These are phyloP conservation scores for Luidia sarsii DNA, from an alignment of 53 echinoderm and acorn worm species.

Conservation along the genomic window DNA sequence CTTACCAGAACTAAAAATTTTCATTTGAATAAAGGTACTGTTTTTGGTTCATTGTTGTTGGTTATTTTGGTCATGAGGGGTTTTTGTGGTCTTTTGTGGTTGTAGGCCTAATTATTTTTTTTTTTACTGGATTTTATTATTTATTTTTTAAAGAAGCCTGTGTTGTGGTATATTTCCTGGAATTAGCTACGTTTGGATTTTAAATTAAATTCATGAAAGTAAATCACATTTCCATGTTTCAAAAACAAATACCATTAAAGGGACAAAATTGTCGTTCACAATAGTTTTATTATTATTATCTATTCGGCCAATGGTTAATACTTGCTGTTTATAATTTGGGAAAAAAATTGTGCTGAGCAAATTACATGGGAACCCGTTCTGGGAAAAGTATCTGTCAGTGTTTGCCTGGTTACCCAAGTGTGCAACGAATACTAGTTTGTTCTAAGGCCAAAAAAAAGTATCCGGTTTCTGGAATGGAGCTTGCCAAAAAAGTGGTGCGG, in stretches of 20 bases:
- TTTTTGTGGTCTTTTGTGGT: no score
- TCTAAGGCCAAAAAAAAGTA: slow-evolving; percentile 7
- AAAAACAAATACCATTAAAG: slow-evolving; percentile 11
- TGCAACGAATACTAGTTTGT: slow-evolving; percentile 14
- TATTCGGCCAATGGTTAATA: not conserved
- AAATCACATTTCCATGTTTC: slow-evolving; percentile 3
- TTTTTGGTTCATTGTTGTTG: slow-evolving; percentile 6
- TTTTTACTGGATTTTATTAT: not conserved
- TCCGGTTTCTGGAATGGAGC: not conserved
- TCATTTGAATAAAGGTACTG: not conserved
- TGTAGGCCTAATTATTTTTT: no score
- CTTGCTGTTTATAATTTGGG: slow-evolving; percentile 11
- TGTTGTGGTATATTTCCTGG: slow-evolving; percentile 11
- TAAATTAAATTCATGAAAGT: slow-evolving; percentile 12
- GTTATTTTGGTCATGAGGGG: not conserved
- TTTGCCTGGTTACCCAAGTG: slow-evolving; percentile 6
- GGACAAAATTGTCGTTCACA: slow-evolving; percentile 14
- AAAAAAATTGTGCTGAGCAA: not conserved
- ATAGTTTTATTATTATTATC: not conserved
- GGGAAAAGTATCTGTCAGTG: slow-evolving; percentile 1
- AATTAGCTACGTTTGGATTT: not conserved
- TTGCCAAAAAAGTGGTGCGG: not conserved
- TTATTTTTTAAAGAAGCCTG: not conserved
- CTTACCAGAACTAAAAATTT: slow-evolving; percentile 8
- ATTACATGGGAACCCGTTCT: slow-evolving; percentile 6